Evolutionary conservation across 2,113 vertebrate genomes (phyloP), one percentile per base, ranked within the genome.

Genomic region (Colistium nudipinnis): DNA sequence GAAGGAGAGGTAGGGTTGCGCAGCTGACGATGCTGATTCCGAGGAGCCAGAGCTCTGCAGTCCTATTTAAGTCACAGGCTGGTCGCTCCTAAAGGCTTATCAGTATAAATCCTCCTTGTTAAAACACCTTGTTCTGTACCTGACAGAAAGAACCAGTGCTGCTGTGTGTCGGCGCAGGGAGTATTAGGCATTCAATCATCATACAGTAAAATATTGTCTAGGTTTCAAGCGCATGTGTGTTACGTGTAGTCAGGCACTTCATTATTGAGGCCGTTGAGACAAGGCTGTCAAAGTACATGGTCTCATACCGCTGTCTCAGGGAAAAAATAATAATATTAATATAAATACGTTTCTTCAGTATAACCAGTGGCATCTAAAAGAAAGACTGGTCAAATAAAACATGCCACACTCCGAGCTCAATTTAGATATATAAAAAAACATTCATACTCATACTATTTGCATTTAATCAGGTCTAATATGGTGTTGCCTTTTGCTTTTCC

Each of bases 21-120:
- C 87, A 91, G 93, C 93, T 94, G 93, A 94, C 92, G 57, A 43
- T 80, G 92, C 92, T 88, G 82, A 93, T 93, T 93, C 91, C 80
- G 64, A 82, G 64, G 87, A 88, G 86, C 84, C 64, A 47, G 69
- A 82, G 72, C 74, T 56, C 78, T 84, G 82, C 90, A 90, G 86
- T 83, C 78, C 88, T 89, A 92, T 93, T 94, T 92, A 87, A 92
- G 89, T 91, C 85, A 57, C 81, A 57, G 82, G 63, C 30, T 57
- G 67, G 65, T 81, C 41, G 25, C 60, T 81, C 64, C 28, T 70
- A 19, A 36, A 68, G 62, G 69, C 70, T 79, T 72, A 81, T 70
- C 64, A 24, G 71, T 65, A 17, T 80, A 80, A 81, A 78, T 62
- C 33, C 72, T 51, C 33, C 48, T 81, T 33, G 2, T 59, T 41